Evolutionary conservation across 2,888 invertebrate genomes (phyloP), one percentile per base, ranked within the genome.

Genomic region (Oithona nana): DNA sequence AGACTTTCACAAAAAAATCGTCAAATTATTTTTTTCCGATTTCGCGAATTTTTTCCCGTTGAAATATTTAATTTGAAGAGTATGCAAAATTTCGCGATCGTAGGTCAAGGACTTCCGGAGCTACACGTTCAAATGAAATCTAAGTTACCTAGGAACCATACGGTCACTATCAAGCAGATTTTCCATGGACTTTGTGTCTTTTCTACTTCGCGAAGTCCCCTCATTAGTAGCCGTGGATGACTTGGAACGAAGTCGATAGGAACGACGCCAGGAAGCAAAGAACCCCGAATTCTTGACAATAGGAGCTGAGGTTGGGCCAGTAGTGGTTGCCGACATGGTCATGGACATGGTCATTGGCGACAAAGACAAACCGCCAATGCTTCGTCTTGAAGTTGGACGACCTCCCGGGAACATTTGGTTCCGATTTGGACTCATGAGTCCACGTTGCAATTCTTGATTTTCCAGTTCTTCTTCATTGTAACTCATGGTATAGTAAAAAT

Each of bases 141-240:
- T 6, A 39, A 11, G 39, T 39, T 39, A 39, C 39, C 39, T 6
- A 16, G 39, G 39, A 39, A 39, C 39, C 16, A 16, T 6, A 11
- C 39, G 39, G 16, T 39, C 39, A 39, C 16, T 16, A 11, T 6
- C 6, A 16, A 39, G 39, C 8, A 39, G 39, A 24, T 26, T 54
- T 54, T 54, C 54, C 54, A 54, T 54, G 54, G 54, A 54, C 26
- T 54, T 54, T 24, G 54, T 26, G 11, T 54, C 54, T 11, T 54
- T 39, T 39, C 16, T n/a, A n/a, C n/a, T 39, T 39, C 39, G 39
- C 6, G 39, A 11, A 39, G 8, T 39, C 6, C 16, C 16, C 8
- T 39, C 8, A 39, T 6, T 16, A 39, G 39, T 11, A 11, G 39
- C 6, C 39, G 39, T 16, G 8, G 39, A 11, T 6, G 39, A 39